These are phyloP conservation scores for Drosophila micromelanica DNA, from an alignment of 1,140 invertebrate genomes.

Conservation along the genomic window DNA sequence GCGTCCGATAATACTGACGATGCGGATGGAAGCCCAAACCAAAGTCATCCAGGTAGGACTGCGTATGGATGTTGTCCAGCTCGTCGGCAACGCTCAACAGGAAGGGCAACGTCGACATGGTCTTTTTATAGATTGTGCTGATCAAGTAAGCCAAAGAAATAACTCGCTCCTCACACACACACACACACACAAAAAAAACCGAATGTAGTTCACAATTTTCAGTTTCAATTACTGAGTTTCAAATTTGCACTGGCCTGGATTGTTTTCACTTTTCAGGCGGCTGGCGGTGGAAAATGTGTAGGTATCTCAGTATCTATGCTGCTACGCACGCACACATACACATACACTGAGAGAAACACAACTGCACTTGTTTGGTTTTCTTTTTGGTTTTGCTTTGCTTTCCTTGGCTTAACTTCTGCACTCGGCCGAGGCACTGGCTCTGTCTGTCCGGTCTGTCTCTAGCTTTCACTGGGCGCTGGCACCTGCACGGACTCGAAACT, in stretches of 20 bases:
- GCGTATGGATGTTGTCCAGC: constrained; percentile 81
- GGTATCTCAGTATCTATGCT: constrained; percentile 66
- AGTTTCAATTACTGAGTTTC: not conserved
- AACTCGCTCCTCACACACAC: too few species aligned
- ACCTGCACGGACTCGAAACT: constrained; percentile 77
- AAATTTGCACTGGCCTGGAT: constrained; percentile 23
- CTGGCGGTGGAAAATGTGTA: constrained; percentile 36
- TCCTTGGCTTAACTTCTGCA: constrained; percentile 35
- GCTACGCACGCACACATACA: constrained; percentile 25
- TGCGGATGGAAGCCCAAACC: constrained; percentile 83
- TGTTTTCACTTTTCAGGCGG: constrained; percentile 56
- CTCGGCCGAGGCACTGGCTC: constrained; percentile 34
- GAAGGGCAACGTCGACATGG: constrained; percentile 82
- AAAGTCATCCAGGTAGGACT: constrained; percentile 82
- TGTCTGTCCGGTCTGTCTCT: constrained; percentile 11
- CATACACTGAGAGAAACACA: constrained; percentile 11
- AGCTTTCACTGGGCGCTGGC: constrained; percentile 23
- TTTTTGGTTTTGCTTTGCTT: constrained; percentile 39
- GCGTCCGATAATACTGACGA: constrained; percentile 78
- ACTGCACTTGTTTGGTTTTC: not conserved
- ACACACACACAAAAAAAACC: too few species aligned
- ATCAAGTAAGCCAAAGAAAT: not conserved
- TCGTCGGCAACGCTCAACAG: constrained; percentile 82
- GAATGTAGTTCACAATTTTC: too few species aligned
- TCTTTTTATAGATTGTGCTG: constrained; percentile 43